phyloP scores from a whole-genome alignment of 2,888 invertebrate genomes.

The Chrysodeixis includens region DNA sequence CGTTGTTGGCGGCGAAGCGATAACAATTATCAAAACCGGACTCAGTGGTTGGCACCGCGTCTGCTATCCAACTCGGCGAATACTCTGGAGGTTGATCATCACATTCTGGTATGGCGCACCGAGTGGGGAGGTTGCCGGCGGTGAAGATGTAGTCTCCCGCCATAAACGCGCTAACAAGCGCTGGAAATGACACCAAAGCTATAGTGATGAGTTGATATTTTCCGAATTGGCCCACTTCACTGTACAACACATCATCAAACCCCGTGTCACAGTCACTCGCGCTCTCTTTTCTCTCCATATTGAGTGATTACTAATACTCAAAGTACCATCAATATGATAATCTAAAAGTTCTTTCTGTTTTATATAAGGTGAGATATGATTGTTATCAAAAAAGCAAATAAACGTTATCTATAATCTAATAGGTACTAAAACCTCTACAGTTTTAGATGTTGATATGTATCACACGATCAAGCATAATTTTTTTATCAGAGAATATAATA shows the following conservation, averaged over 20 bases:
- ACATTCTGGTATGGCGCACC: constrained; percentile 78
- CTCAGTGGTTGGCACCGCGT: constrained; percentile 74
- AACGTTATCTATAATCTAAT: constrained; percentile 54
- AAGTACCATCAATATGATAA: constrained; percentile 50
- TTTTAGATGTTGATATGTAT: constrained; percentile 26
- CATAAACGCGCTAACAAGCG: constrained; percentile 77
- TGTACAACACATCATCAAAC: constrained; percentile 77
- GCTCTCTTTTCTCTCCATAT: constrained; percentile 62
- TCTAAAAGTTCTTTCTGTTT: constrained; percentile 57
- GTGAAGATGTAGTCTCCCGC: constrained; percentile 83
- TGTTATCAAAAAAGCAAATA: constrained; percentile 56
- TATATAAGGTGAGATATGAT: constrained; percentile 56
- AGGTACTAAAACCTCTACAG: constrained; percentile 19
- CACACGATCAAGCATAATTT: constrained; percentile 10
- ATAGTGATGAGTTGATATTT: constrained; percentile 78
- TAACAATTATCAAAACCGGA: constrained; percentile 78
- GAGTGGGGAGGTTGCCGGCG: constrained; percentile 76
- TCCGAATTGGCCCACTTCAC: constrained; percentile 79
- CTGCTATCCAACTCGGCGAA: constrained; percentile 75
- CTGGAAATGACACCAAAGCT: constrained; percentile 71
- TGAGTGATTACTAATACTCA: constrained; percentile 42
- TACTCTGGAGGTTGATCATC: constrained; percentile 72
- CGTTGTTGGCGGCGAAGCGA: constrained; percentile 70
- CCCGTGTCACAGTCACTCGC: constrained; percentile 65
- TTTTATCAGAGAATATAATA: constrained; percentile 27